Percentiles rank a stretch among this genome's conserved stretches.
These are phyloP conservation scores for Otis tarda DNA, from an alignment of 2,113 vertebrate genomes.

Conservation along the genomic window DNA sequence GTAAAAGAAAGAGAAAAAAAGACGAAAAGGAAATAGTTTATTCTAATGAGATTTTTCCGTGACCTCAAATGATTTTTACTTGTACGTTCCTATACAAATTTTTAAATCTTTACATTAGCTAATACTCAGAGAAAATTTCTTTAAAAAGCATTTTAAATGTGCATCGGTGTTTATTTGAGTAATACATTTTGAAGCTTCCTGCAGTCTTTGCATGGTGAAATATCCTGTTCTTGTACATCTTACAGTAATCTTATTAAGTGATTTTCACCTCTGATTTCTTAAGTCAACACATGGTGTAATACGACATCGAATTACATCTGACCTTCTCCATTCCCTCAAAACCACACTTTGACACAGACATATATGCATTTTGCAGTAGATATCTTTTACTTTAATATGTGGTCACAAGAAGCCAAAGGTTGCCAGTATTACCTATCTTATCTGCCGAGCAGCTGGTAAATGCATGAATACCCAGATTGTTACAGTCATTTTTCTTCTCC, in stretches of 20 bases:
- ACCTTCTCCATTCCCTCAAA: constrained; percentile 9
- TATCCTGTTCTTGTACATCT: neutral
- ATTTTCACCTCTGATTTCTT: neutral
- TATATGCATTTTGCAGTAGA: neutral
- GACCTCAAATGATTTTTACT: neutral
- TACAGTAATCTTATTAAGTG: neutral
- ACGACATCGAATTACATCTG: neutral
- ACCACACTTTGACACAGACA: neutral
- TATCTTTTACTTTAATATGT: neutral
- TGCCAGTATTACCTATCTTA: neutral
- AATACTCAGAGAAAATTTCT: neutral
- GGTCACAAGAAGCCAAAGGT: neutral
- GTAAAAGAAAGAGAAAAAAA: neutral
- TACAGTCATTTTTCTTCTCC: neutral
- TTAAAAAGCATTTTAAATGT: neutral
- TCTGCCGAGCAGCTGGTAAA: constrained; percentile 12
- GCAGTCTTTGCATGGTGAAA: neutral
- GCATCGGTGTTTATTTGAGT: neutral
- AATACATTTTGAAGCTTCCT: neutral
- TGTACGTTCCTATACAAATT: neutral
- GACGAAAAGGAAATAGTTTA: neutral
- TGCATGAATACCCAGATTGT: neutral
- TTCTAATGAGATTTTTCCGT: neutral
- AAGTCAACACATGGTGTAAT: neutral
- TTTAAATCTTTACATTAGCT: neutral